A percentile compares a stretch with the other conserved stretches of the same genome.
Evolutionary conservation across 2,888 invertebrate species (phyloP).

Genomic region (Leucophora obtusa): DNA sequence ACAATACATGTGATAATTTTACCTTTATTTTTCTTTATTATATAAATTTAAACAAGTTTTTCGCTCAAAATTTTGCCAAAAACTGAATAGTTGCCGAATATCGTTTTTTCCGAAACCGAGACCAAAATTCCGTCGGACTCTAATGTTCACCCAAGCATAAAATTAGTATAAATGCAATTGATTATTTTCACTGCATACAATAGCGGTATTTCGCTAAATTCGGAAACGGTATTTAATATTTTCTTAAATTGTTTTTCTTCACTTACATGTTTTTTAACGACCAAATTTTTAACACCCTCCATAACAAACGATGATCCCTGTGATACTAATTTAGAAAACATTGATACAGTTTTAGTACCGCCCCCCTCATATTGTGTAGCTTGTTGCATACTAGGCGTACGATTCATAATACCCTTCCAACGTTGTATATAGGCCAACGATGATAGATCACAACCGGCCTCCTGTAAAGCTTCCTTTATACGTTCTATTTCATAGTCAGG

Average conservation of each 20-base stretch:
- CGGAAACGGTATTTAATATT: no score
- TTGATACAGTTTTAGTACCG: constrained; percentile 96
- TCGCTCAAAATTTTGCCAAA: no score
- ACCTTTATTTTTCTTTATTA: no score
- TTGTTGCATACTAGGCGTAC: constrained; percentile 78
- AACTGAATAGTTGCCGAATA: no score
- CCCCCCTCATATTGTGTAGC: constrained; percentile 93
- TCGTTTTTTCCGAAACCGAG: no score
- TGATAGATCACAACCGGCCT: constrained; percentile 91
- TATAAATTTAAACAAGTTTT: no score
- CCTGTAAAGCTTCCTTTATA: constrained; percentile 87
- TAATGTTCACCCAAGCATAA: no score
- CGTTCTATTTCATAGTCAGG: constrained; percentile 91
- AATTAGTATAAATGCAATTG: no score
- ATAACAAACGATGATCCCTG: constrained; percentile 99
- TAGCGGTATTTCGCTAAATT: no score
- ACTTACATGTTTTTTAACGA: constrained; percentile 97
- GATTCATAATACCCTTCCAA: constrained; percentile 84
- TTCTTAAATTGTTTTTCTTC: not conserved
- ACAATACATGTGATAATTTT: no score
- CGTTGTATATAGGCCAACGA: constrained; percentile 93
- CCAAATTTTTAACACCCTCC: constrained; percentile 99
- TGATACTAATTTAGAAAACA: constrained; percentile 98
- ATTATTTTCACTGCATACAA: no score
- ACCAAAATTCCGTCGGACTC: no score